Base-by-base conservation (phyloP, 2,113 vertebrate species). In the Mastomys natalensis region DNA sequence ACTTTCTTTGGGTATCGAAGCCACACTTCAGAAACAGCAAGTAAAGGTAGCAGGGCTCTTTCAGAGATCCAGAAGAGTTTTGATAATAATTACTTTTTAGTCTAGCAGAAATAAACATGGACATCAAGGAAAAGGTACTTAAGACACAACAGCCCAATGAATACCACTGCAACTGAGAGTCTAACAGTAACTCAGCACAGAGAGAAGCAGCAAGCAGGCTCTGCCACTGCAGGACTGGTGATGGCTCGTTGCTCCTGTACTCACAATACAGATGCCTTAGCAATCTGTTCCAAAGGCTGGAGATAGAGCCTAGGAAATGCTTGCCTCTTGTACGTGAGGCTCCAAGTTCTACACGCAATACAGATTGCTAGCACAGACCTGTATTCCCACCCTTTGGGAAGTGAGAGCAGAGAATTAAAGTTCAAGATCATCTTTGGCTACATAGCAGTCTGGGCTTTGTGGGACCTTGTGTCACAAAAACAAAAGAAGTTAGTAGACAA, bases 281-380 rank as follows among this genome's bases (percentile, higher is more conserved):
- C 85, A 58, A 51, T 48, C 43, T 73, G 4, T 31, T 3, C 26
- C 26, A 76, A 85, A 64, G 29, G 16, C 26, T 86, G 58, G 3
- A 8, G 3, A 15, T 31, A 43, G 7, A 85, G 60, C 16, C 17
- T 21, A 45, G 40, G 21, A 53, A 72, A 53, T n/a, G 21, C 34
- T 70, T n/a, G 66, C 21, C 34, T 72, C 3, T 0, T 4, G 3
- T 17, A 2, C 7, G n/a, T 1, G 21, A 53, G 6, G 31, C 34
- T n/a, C 64, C 22, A 19, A n/a, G 48, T 72, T n/a, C 34, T n/a
- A 11, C 53, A n/a, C 34, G 37, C 2, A 87, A 16, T 34, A 72
- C 7, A 5, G 21, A 68, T 37, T 68, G 62, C 31, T 37, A 45
- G 43, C 62, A 37, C 62, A 2, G 29, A 31, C 43, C 43, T 22